These are phyloP conservation scores for Rhinatrema bivittatum DNA, from an alignment of 2,797 vertebrate genomes.

Conservation along the genomic window DNA sequence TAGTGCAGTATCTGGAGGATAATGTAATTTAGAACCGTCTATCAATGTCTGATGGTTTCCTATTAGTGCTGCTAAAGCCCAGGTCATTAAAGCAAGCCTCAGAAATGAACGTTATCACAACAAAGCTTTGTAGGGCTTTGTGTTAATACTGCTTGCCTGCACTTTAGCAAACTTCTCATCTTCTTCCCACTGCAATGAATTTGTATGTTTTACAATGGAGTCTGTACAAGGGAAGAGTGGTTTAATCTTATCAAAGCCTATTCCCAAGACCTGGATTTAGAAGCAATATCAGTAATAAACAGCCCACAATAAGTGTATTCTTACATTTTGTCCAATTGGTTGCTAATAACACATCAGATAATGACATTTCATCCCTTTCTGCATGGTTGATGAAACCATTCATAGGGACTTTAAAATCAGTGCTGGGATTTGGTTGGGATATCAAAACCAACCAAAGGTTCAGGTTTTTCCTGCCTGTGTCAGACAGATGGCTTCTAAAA, in stretches of 20 bases:
- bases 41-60: too few species aligned
- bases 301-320: slow-evolving; percentile 12
- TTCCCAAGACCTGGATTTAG: slow-evolving; percentile 8
- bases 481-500: slow-evolving; percentile 20
- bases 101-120: too few species aligned
- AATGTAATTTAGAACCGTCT: too few species aligned
- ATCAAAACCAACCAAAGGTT: slow-evolving; percentile 11
- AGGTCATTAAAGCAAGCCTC: too few species aligned
- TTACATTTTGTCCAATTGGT: slow-evolving; percentile 21
- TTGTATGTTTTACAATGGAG: background rate
- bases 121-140: too few species aligned
- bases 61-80: too few species aligned
- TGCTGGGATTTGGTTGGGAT: slow-evolving; percentile 13
- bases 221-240: background rate
- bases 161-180: too few species aligned
- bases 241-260: slow-evolving; percentile 22
- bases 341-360: slow-evolving; percentile 29
- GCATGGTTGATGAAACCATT: slow-evolving; percentile 31
- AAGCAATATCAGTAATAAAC: slow-evolving; percentile 27
- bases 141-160: too few species aligned
- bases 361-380: slow-evolving; percentile 40
- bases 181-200: fast-evolving
- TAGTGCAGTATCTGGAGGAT: too few species aligned
- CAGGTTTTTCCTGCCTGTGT: slow-evolving; percentile 18
- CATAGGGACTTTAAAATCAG: slow-evolving; percentile 17